phyloP scores from a whole-genome alignment of 1,140 invertebrate species.

The Pseudomyrmex flavicornis region DNA sequence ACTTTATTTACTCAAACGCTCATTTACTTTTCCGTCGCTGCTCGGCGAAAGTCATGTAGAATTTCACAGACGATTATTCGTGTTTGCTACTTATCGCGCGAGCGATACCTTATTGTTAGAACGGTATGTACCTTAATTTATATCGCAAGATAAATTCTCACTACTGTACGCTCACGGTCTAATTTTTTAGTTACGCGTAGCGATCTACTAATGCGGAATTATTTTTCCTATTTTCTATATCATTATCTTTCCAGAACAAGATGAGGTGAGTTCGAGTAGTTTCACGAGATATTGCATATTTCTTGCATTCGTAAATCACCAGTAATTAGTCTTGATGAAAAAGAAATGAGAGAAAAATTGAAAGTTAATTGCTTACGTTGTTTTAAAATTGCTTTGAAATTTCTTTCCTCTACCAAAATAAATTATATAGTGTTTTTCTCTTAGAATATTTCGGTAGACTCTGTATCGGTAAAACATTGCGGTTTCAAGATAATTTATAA shows the following conservation, averaged over 20 bases:
- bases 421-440: constrained; percentile 1
- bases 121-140: neutral
- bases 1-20: constrained; percentile 49
- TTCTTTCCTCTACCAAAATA: neutral
- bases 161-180: neutral
- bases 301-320: neutral
- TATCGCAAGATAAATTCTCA: constrained; percentile 39
- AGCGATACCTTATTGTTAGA: neutral
- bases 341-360: neutral
- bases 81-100: constrained; percentile 30
- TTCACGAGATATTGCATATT: neutral
- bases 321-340: constrained; percentile 7
- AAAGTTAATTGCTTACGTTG: neutral
- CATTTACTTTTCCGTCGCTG: constrained; percentile 19
- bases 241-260: constrained; percentile 2
- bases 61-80: constrained; percentile 8
- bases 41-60: constrained; percentile 42
- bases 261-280: neutral
- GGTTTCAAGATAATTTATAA: no score
- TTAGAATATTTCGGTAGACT: no score
- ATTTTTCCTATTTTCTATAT: neutral
- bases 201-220: constrained; percentile 5
- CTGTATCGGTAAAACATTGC: no score
- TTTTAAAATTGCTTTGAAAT: neutral
- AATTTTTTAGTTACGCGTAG: neutral